A percentile compares a stretch with the other conserved stretches of the same genome.
These are phyloP conservation scores for Meteorus sp. DNA, from an alignment of 1,140 invertebrate genomes.

Conservation along the genomic window DNA sequence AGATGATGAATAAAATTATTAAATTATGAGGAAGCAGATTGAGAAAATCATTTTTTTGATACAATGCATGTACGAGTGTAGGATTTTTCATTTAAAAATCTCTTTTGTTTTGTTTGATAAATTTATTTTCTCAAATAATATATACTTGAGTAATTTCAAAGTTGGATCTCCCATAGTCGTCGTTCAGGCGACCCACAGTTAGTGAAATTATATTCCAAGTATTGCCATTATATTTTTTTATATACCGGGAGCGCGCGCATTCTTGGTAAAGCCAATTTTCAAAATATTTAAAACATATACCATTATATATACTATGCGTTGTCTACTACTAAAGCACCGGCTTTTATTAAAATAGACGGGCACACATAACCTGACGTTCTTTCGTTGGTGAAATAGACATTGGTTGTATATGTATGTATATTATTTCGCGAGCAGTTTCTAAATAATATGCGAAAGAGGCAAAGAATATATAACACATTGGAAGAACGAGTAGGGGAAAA, in stretches of 20 bases:
- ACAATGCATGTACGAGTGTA: too few relatives aligned
- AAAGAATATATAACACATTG: too few relatives aligned
- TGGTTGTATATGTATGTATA: background rate
- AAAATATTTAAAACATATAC: conserved; percentile 59
- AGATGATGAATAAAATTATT: too few relatives aligned
- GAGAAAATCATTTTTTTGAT: too few relatives aligned
- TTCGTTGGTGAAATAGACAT: too few relatives aligned
- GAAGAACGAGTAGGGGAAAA: too few relatives aligned
- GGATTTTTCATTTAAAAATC: too few relatives aligned
- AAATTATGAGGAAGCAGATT: too few relatives aligned
- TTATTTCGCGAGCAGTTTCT: too few relatives aligned
- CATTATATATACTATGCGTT: conserved; percentile 48
- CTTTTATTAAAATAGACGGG: conserved; percentile 53
- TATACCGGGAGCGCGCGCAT: conserved; percentile 36
- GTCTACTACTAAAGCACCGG: conserved; percentile 43
- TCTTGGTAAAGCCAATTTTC: conserved; percentile 58
- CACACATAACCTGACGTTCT: conserved; percentile 12
- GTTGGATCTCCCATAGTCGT: background rate
- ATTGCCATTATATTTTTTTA: conserved; percentile 51
- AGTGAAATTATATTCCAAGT: conserved; percentile 53
- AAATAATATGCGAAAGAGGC: too few relatives aligned
- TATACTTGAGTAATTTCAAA: background rate
- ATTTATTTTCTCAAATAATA: background rate
- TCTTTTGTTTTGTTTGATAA: too few relatives aligned
- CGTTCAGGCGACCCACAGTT: background rate